These are phyloP conservation scores for Peromyscus melanophrys DNA, from an alignment of 2,797 vertebrate genomes.

Conservation along the genomic window DNA sequence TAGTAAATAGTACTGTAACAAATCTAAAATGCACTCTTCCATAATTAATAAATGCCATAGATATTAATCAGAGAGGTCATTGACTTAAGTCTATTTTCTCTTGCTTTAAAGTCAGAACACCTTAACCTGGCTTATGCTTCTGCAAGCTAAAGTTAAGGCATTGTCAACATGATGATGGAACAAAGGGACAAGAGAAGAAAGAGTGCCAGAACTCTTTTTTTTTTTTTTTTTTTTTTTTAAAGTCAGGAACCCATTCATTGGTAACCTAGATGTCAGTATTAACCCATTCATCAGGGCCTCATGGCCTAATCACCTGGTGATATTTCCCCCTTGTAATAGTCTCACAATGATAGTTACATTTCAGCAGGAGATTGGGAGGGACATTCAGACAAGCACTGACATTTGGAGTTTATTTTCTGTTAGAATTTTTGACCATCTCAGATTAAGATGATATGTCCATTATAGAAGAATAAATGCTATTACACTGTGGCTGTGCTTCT, in stretches of 20 bases:
- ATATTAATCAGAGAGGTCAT: conserved; percentile 10
- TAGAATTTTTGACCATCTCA: conserved; percentile 42
- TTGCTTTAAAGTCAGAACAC: not conserved
- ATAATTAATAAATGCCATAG: conserved; percentile 62
- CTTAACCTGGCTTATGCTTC: not conserved
- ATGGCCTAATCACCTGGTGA: not conserved
- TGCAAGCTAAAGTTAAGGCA: not conserved
- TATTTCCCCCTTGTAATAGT: not conserved
- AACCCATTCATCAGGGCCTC: not conserved
- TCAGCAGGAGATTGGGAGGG: not conserved
- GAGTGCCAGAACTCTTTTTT: not conserved
- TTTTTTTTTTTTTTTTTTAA: not conserved
- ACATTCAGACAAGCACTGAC: not conserved
- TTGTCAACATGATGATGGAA: not conserved
- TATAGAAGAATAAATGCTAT: not conserved
- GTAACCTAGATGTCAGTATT: not conserved
- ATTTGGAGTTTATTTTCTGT: conserved; percentile 62
- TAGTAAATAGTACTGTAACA: conserved; percentile 47
- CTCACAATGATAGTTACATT: not conserved
- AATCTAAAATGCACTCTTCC: conserved; percentile 44
- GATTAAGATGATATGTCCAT: conserved; percentile 9
- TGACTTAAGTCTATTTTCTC: not conserved
- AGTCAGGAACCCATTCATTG: not conserved
- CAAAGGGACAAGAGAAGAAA: not conserved
- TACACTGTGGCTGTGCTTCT: not conserved